A percentile compares a stretch with the other conserved stretches of the same genome.
These are phyloP conservation scores for Protosalanx chinensis DNA, from an alignment of 2,797 vertebrate species.

Conservation along the genomic window DNA sequence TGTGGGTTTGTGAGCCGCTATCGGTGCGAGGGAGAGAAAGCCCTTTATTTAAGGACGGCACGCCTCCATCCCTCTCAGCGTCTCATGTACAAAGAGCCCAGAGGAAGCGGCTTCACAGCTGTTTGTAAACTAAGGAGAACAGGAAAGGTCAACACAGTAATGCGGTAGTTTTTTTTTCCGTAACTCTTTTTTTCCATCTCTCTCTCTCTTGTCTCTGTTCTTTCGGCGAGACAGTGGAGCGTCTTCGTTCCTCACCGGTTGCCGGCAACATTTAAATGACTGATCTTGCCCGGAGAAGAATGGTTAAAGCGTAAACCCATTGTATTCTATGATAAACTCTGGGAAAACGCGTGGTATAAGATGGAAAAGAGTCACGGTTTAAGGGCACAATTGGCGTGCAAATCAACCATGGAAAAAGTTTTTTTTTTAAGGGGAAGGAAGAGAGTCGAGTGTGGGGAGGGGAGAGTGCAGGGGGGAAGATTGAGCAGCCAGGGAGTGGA, in stretches of 20 bases:
- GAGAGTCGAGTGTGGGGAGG: constrained; percentile 40
- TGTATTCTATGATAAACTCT: constrained; percentile 81
- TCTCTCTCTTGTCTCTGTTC: constrained; percentile 70
- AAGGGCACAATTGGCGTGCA: constrained; percentile 76
- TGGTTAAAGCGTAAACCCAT: constrained; percentile 77
- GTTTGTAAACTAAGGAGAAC: constrained; percentile 76
- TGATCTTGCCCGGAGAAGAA: constrained; percentile 79
- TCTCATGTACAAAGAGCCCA: constrained; percentile 78
- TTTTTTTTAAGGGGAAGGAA: constrained; percentile 38
- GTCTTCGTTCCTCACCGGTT: constrained; percentile 66
- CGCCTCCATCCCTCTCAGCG: constrained; percentile 68
- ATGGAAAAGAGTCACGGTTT: constrained; percentile 69
- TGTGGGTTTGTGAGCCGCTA: constrained; percentile 66
- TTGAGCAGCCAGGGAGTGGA: constrained; percentile 40
- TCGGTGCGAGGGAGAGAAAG: constrained; percentile 63
- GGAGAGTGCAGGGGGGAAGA: constrained; percentile 34
- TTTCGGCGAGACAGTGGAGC: constrained; percentile 64
- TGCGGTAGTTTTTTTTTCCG: constrained; percentile 60
- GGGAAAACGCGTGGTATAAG: constrained; percentile 72
- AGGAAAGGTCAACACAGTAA: constrained; percentile 80
- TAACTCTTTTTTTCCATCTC: constrained; percentile 67
- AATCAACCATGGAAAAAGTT: constrained; percentile 79
- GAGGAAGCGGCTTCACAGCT: constrained; percentile 77
- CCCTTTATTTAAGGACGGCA: constrained; percentile 70
- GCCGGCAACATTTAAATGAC: constrained; percentile 77